These are phyloP conservation scores for Lagopus muta DNA, from an alignment of 2,113 vertebrate genomes.

Conservation along the genomic window DNA sequence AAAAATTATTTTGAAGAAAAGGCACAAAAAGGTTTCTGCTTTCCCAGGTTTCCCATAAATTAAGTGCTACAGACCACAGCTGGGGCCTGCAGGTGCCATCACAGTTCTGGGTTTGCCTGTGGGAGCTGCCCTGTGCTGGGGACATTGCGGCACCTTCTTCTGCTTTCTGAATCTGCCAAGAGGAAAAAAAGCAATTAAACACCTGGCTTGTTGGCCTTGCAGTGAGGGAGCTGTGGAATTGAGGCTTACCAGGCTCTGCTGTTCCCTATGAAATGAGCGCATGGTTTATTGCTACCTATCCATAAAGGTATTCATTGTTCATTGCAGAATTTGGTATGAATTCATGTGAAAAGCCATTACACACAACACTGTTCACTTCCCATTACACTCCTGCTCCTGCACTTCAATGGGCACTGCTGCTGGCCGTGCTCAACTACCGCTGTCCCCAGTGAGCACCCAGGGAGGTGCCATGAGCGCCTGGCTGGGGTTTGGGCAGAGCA, in stretches of 20 bases:
- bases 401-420: background rate
- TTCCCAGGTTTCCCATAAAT: background rate
- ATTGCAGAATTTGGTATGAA: background rate
- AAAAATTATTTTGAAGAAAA: background rate
- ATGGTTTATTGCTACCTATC: background rate
- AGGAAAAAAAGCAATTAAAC: background rate
- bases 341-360: background rate
- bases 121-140: no score
- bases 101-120: no score
- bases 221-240: background rate
- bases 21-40: background rate
- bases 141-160: no score
- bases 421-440: fast-evolving
- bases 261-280: background rate
- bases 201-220: background rate
- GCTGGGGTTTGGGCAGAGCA: no score
- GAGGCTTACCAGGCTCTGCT: background rate
- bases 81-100: background rate
- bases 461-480: background rate
- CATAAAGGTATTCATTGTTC: background rate
- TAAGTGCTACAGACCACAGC: background rate
- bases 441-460: background rate
- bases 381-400: background rate
- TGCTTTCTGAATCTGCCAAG: background rate
- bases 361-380: background rate